These are phyloP conservation scores for Steinernema scapterisci DNA, from an alignment of 2,888 invertebrate species.

Conservation along the genomic window DNA sequence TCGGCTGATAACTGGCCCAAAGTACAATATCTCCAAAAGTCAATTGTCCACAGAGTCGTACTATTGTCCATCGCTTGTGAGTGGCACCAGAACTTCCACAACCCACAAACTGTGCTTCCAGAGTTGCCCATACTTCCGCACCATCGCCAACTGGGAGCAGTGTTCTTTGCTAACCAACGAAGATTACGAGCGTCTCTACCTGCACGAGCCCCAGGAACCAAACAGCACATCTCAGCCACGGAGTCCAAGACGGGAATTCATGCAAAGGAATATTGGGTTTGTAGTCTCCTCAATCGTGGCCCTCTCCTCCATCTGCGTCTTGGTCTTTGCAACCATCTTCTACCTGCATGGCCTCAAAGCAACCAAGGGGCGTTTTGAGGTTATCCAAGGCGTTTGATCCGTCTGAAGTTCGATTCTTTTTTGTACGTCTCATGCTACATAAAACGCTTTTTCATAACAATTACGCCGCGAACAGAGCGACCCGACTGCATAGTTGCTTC, in stretches of 20 bases:
- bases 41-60: conserved; percentile 60
- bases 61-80: conserved; percentile 60
- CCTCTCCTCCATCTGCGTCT: conserved; percentile 39
- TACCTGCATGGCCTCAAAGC: conserved; percentile 57
- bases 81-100: background rate
- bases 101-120: conserved; percentile 37
- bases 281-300: conserved; percentile 15
- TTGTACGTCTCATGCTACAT: too few relatives aligned
- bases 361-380: conserved; percentile 60
- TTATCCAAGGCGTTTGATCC: conserved; percentile 42
- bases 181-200: conserved; percentile 41
- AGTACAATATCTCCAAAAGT: conserved; percentile 54
- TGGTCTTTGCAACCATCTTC: conserved; percentile 56
- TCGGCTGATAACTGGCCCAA: conserved; percentile 58
- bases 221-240: background rate
- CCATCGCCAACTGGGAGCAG: conserved; percentile 54
- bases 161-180: conserved; percentile 53
- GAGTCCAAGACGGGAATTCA: conserved; percentile 31
- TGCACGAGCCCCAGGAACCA: background rate
- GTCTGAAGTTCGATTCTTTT: background rate
- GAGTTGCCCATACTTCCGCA: conserved; percentile 64
- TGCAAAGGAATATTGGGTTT: conserved; percentile 35
- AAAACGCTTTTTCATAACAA: too few relatives aligned
- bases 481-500: too few relatives aligned
- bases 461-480: too few relatives aligned